A percentile compares a stretch with the other conserved stretches of the same genome.
phyloP scores from a whole-genome alignment of 2,113 vertebrate genomes.

The Cynoglossus semilaevis region DNA sequence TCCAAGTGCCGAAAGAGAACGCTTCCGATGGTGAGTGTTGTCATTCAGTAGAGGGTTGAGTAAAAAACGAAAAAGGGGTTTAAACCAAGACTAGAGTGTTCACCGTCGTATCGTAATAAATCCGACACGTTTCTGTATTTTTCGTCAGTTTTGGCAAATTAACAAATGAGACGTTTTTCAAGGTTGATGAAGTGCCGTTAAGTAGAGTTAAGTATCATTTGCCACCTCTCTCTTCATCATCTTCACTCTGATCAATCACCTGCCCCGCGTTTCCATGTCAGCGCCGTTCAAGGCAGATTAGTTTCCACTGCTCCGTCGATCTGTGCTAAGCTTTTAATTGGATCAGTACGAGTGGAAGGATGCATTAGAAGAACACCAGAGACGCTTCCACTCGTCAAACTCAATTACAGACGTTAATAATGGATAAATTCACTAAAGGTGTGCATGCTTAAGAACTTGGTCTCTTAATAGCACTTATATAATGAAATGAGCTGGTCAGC shows the following conservation, averaged over 20 bases:
- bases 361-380: not conserved
- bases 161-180: too few relatives aligned
- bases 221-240: not conserved
- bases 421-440: not conserved
- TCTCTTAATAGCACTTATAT: not conserved
- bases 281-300: not conserved
- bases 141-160: too few relatives aligned
- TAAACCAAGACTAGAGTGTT: too few relatives aligned
- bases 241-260: not conserved
- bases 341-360: not conserved
- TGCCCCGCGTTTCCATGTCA: not conserved
- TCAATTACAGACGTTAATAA: not conserved
- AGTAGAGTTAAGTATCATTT: not conserved
- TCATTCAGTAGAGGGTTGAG: too few relatives aligned
- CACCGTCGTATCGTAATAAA: too few relatives aligned
- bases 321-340: constrained; percentile 18
- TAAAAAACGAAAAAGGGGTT: too few relatives aligned
- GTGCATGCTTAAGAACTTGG: not conserved
- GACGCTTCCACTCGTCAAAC: not conserved
- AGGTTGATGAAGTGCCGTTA: too few relatives aligned
- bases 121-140: too few relatives aligned
- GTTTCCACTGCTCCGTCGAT: constrained; percentile 4
- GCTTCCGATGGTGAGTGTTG: too few relatives aligned
- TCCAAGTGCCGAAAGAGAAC: too few relatives aligned
- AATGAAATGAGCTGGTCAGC: not conserved